Evolutionary conservation across 2,888 invertebrate species (phyloP).

Genomic region (Melanargia galathea): DNA sequence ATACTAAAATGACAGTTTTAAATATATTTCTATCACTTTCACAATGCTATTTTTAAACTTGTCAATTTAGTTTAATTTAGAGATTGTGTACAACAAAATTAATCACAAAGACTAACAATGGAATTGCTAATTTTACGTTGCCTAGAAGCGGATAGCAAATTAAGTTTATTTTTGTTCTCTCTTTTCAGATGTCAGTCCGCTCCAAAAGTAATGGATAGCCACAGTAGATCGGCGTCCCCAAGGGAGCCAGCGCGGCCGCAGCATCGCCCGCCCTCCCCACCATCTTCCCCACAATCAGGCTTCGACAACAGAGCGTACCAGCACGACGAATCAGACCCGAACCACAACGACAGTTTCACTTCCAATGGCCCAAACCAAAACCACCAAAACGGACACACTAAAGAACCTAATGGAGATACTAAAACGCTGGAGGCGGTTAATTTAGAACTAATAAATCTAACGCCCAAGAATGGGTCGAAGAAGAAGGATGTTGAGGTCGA

Average conservation of each 20-base stretch:
- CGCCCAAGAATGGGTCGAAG: conserved; percentile 81
- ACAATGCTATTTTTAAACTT: no score
- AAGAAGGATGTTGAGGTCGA: conserved; percentile 86
- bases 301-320: conserved; percentile 77
- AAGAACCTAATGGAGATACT: conserved; percentile 70
- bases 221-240: conserved; percentile 78
- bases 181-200: conserved; percentile 77
- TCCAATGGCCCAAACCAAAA: conserved; percentile 66
- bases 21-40: no score
- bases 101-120: no score
- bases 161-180: conserved; percentile 33
- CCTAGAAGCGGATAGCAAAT: no score
- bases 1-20: no score
- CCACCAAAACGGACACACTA: conserved; percentile 69
- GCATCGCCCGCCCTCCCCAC: conserved; percentile 72
- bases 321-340: conserved; percentile 70
- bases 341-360: conserved; percentile 79
- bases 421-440: conserved; percentile 87
- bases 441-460: conserved; percentile 89
- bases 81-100: no score
- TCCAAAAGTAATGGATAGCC: conserved; percentile 77
- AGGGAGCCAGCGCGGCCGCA: conserved; percentile 77
- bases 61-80: no score
- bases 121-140: no score
- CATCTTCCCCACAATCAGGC: conserved; percentile 51